Evolutionary conservation across 1,140 invertebrate species (phyloP).

Genomic region (Pseudomyrmex gracilis): DNA sequence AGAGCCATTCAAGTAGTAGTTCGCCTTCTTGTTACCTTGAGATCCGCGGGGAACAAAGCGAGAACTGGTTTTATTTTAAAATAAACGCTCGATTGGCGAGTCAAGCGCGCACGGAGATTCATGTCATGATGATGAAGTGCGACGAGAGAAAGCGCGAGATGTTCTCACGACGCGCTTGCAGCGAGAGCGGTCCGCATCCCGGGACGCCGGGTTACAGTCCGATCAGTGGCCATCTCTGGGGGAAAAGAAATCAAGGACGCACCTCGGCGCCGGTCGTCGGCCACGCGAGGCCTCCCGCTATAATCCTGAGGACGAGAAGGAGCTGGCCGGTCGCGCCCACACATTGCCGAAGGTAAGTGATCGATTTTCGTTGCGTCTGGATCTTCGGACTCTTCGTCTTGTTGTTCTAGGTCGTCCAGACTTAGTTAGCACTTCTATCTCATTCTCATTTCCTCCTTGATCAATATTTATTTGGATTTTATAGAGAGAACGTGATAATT

Average conservation of each 20-base stretch:
- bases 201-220: constrained; percentile 77
- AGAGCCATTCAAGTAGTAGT: background rate
- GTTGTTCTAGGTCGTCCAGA: background rate
- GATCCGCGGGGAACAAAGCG: background rate
- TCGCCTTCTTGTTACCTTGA: background rate
- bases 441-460: background rate
- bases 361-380: constrained; percentile 11
- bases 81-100: background rate
- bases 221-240: constrained; percentile 85
- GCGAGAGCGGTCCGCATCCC: constrained; percentile 89
- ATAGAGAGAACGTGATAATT: too few relatives aligned
- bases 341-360: constrained; percentile 87
- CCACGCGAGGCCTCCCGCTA: constrained; percentile 85
- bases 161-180: constrained; percentile 86
- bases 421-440: background rate
- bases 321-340: constrained; percentile 89
- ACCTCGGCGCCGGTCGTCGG: constrained; percentile 89
- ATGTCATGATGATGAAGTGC: constrained; percentile 81
- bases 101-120: background rate
- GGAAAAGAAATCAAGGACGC: constrained; percentile 86
- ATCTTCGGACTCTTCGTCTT: background rate
- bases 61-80: background rate
- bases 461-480: background rate
- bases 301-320: constrained; percentile 88
- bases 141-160: constrained; percentile 81